Base-by-base conservation (phyloP, 2,113 vertebrate species). In the Petaurus breviceps region DNA sequence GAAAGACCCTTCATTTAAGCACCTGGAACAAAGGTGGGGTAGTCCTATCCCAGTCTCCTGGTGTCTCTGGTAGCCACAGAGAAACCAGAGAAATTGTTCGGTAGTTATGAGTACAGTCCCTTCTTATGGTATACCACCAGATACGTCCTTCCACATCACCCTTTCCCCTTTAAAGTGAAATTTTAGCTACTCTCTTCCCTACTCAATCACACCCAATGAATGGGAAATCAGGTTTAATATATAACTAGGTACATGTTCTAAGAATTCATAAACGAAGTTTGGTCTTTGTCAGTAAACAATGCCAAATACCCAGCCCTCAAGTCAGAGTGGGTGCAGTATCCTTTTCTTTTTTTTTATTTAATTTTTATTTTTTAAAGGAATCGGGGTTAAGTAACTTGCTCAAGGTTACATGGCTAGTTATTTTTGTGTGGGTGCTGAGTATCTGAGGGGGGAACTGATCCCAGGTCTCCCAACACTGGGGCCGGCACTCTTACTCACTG, bases 11-110 rank as follows among this genome's bases (percentile, higher is more conserved):
- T 68, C 31, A 68, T 68, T 68, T 37, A 37, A 84, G 68, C 68
- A 43, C n/a, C 7, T 23, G n/a, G n/a, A 1, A 23, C n/a, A 84
- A 84, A 43, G 2, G 5, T 1, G 4, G 0, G 19, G n/a, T 19
- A n/a, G 68, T n/a, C 16, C 68, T 43, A 8, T 43, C 19, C 31
- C 0, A 68, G 61, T 37, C 12, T 57, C 55, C 31, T 61, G 11
- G 1, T 31, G 11, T 31, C 57, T 68, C 31, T 68, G 57, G 68
- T 84, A 43, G 19, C n/a, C 68, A 84, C 4, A n/a, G 37, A 77
- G 68, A 77, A n/a, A 77, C 37, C n/a, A 84, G 37, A 84, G 1
- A 84, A 84, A 84, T 43, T 37, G 11, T 31, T 68, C 16, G 11
- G 37, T 68, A 37, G 31, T 68, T 43, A 43, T 37, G 43, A 43